These are phyloP conservation scores for Acipenser oxyrinchus DNA, from an alignment of 2,797 vertebrate genomes.

Conservation along the genomic window DNA sequence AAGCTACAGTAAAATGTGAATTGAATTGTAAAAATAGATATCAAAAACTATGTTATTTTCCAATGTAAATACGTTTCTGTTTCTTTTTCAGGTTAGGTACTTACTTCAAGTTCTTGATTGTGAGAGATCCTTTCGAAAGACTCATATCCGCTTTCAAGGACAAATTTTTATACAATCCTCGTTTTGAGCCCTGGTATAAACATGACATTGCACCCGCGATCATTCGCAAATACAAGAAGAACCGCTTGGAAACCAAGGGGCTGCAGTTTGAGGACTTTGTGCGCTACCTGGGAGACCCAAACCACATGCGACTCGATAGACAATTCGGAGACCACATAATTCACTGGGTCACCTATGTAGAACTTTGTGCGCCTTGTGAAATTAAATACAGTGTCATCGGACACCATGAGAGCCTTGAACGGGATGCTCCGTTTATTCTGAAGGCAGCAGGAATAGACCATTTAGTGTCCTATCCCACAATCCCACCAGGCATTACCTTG, in stretches of 20 bases:
- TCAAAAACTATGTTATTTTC: too few species aligned
- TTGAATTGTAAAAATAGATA: too few species aligned
- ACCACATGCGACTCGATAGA: constrained; percentile 73
- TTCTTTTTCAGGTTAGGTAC: constrained; percentile 64
- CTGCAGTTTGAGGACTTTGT: constrained; percentile 94
- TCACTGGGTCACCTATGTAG: constrained; percentile 88
- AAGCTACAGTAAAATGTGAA: too few species aligned
- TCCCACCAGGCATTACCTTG: constrained; percentile 84
- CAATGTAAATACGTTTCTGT: too few species aligned
- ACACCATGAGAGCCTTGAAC: constrained; percentile 91
- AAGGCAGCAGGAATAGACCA: constrained; percentile 73
- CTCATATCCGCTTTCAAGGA: constrained; percentile 95
- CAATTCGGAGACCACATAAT: constrained; percentile 92
- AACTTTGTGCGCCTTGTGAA: constrained; percentile 88
- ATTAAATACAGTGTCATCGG: constrained; percentile 80
- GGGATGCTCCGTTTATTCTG: constrained; percentile 81
- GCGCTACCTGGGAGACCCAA: constrained; percentile 87
- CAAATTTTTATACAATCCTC: constrained; percentile 93
- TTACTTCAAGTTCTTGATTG: constrained; percentile 97
- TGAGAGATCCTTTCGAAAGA: constrained; percentile 93
- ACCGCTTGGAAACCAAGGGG: constrained; percentile 66
- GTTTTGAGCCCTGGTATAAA: constrained; percentile 95
- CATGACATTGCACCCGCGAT: constrained; percentile 90
- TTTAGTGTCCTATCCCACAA: constrained; percentile 86
- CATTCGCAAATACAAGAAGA: constrained; percentile 83